Evolutionary conservation across 2,113 vertebrate species (phyloP), one percentile per base, ranked within the genome.

Genomic region (Neolamprologus modestus): DNA sequence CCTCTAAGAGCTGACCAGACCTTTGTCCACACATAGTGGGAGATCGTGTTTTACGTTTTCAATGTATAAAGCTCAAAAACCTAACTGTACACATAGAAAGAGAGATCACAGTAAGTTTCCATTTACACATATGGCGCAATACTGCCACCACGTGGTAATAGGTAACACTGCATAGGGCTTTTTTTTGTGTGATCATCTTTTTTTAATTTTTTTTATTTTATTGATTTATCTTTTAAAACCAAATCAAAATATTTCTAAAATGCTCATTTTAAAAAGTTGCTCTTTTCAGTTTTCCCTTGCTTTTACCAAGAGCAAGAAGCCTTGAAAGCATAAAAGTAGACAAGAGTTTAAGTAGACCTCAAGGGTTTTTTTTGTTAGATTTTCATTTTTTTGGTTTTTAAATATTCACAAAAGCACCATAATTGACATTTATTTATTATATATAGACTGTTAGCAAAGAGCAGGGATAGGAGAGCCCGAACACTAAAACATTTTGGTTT

Each of bases 121-220:
- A 31, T 45, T 71, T 53, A 19, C 16, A 4, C 5, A 16, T 47
- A 17, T 47, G 31, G 5, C 1, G 8, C 28, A 21, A 85, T 35
- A 21, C 21, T 63, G 88, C 88, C 93, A 28, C 54, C 87, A 1
- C 52, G 83, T 91, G 93, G 83, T 79, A 16, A 52, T n/a, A 11
- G 1, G 7, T 76, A 10, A 28, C 10, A 28, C 19, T 33, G 17
- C 81, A 66, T 13, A 37, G 0, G 61, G 61, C 61, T 66, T 66
- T 66, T 66, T 61, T 66, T 7, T 37, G 33, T 0, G 33, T 21
- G 33, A 66, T 63, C 2, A 47, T 13, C 8, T 45, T 68, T 13
- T 19, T 3, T 10, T 2, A 0, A 3, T 33, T 0, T 12, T 3
- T 5, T 17, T 61, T 4, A 1, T 35, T 63, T 8, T 66, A n/a